phyloP scores from a whole-genome alignment of 1,140 invertebrate species.

The Leptopilina boulardi region DNA sequence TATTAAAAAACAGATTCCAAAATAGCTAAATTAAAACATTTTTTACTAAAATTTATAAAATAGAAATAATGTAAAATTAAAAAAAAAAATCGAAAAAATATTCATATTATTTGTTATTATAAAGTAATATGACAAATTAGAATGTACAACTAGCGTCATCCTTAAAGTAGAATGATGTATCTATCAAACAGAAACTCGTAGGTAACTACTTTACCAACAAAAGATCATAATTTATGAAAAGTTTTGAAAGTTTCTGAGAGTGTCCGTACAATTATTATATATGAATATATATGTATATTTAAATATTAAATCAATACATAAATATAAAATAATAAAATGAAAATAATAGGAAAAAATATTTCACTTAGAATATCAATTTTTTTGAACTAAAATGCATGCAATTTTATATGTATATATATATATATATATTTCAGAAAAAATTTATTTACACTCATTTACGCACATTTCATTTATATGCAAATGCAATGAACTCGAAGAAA shows the following conservation, averaged over 20 bases:
- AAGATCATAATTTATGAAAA: background rate
- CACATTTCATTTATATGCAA: slow-evolving; percentile 7
- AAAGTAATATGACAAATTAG: background rate
- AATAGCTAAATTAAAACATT: background rate
- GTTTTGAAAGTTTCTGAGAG: background rate
- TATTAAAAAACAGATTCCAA: background rate
- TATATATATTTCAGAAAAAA: background rate
- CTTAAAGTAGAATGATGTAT: background rate
- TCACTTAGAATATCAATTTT: background rate
- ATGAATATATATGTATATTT: too few species aligned
- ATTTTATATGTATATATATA: too few species aligned
- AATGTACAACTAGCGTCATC: slow-evolving; percentile 1
- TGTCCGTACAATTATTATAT: too few species aligned
- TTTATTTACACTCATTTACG: background rate
- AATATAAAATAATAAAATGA: too few species aligned
- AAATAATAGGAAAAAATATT: too few species aligned
- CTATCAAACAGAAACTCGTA: background rate
- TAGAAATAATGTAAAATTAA: background rate
- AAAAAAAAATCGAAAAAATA: background rate
- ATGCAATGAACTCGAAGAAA: background rate
- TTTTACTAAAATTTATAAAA: background rate
- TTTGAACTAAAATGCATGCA: background rate
- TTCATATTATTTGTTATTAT: background rate
- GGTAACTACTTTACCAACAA: background rate
- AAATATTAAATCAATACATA: too few species aligned